Base-by-base conservation (phyloP, 2,888 invertebrate genomes). In the Apodemia hepburni region DNA sequence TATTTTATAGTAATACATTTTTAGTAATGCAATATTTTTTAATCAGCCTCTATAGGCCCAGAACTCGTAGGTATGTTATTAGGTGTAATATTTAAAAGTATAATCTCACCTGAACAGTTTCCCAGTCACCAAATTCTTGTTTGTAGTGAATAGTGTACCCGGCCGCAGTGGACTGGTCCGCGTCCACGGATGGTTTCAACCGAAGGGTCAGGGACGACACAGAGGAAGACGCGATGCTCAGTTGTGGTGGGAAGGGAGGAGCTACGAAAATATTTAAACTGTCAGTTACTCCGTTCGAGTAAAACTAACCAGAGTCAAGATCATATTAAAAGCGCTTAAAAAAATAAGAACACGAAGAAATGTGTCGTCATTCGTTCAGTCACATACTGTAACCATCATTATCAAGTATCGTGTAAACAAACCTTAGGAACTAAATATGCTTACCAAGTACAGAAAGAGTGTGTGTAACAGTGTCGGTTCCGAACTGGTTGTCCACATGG, bases 101-200 rank as follows among this genome's bases (percentile, higher is more conserved):
- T 47, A 45, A 5, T 15, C 8, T 47, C 65, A 93, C 92, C 89
- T 97, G 96, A 65, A 96, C 94, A 9, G 96, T 97, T 87, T 97
- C 97, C 98, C 98, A 98, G 77, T 97, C 97, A 18, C 98, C 98
- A 77, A 98, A 98, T 84, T 98, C 98, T 63, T 97, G 97, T 80
- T 98, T 98, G 92, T 97, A 98, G 79, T 97, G 97, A 68, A 98
- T 93, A 35, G 97, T 97, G 87, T 98, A 98, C 0, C 98, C 98
- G 73, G 97, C 97, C 69, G 97, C 95, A n/a, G 97, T 97, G 45
- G 97, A 97, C 58, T 95, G 95, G 77, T 97, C 97, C 15, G 94
- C 94, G 60, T 96, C 94, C 72, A 95, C 94, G 70, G 95, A 73
- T 0, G 91, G 88, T 73, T 89, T 89, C 69, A 92, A 78, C 62